phyloP scores from a whole-genome alignment of 2,797 vertebrate genomes.

The Spinus pinus region DNA sequence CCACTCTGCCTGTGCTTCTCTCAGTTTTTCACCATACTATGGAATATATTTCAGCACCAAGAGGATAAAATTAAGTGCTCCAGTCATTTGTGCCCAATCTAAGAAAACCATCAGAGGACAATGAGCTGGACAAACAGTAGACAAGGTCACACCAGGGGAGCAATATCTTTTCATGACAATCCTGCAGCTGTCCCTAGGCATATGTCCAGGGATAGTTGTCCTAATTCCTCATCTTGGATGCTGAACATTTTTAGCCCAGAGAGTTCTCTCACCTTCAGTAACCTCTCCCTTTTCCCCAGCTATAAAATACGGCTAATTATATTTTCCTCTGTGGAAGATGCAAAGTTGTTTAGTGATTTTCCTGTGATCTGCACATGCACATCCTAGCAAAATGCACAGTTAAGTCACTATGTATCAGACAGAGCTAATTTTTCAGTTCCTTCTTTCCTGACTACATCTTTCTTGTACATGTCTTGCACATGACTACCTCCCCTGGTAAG shows the following conservation, averaged over 20 bases:
- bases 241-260: background rate
- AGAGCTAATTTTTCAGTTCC: background rate
- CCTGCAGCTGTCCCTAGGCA: conserved; percentile 14
- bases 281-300: background rate
- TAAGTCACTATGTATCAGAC: background rate
- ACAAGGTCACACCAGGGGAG: background rate
- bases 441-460: background rate
- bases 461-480: background rate
- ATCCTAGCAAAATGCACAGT: background rate
- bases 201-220: background rate
- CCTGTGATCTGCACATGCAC: background rate
- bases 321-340: background rate
- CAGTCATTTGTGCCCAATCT: background rate
- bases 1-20: background rate
- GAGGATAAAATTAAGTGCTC: background rate
- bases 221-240: background rate
- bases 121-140: background rate
- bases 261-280: background rate
- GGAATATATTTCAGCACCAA: background rate
- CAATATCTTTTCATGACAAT: background rate
- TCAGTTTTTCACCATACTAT: background rate
- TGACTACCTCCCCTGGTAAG: background rate
- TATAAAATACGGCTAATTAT: background rate
- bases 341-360: background rate
- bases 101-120: background rate